A percentile compares a stretch with the other conserved stretches of the same genome.
Evolutionary conservation across 2,113 vertebrate species (phyloP).

Genomic region (Indri indri): DNA sequence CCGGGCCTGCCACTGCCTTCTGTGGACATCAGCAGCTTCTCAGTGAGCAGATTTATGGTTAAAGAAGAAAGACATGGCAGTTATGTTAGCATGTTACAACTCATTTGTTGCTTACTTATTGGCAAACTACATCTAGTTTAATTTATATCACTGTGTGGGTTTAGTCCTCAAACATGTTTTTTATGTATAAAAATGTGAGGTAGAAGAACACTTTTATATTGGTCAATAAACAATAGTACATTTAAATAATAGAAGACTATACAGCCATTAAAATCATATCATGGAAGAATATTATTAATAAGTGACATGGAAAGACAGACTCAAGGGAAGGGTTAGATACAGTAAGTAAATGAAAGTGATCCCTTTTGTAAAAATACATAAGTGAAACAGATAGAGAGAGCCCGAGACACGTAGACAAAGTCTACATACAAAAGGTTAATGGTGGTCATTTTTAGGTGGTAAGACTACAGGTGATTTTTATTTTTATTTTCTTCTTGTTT

Average conservation of each 20-base stretch:
- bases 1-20: background rate
- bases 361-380: background rate
- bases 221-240: background rate
- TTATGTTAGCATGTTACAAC: background rate
- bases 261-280: background rate
- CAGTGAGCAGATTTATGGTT: background rate
- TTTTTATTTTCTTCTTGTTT: background rate
- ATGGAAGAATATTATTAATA: background rate
- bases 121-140: background rate
- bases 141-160: background rate
- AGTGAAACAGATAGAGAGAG: background rate
- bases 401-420: background rate
- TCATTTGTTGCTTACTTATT: conserved; percentile 23
- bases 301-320: background rate
- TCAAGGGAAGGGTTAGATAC: background rate
- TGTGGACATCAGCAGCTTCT: background rate
- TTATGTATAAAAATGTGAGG: background rate
- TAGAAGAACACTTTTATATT: background rate
- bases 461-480: background rate
- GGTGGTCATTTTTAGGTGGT: background rate
- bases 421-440: background rate
- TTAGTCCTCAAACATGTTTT: background rate
- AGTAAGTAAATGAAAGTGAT: background rate
- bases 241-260: background rate
- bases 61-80: background rate